Conservation (phyloP, 2,888 invertebrate genomes). For the Pyrocoelia pectoralis region DNA sequence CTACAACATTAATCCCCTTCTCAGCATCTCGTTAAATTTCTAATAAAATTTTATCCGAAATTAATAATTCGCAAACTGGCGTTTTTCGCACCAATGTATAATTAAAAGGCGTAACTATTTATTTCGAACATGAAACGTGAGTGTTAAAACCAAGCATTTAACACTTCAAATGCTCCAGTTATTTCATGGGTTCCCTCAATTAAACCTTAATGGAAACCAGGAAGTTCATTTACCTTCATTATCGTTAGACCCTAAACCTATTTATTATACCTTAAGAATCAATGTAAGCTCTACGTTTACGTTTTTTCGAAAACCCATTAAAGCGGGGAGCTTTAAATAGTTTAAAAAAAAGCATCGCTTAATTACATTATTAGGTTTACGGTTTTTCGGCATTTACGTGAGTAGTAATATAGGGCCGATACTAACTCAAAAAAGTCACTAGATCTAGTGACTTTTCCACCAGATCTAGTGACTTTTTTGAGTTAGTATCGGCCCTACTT, state of each 20-base stretch:
- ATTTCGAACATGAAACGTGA: not conserved
- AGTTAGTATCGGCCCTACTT: too few relatives aligned
- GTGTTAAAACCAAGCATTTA: not conserved
- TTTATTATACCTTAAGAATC: not conserved
- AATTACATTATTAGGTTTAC: too few relatives aligned
- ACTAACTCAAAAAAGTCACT: too few relatives aligned
- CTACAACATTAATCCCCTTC: not conserved
- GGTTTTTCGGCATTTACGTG: too few relatives aligned
- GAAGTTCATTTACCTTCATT: conserved; percentile 13
- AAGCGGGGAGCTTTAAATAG: too few relatives aligned
- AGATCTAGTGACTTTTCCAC: too few relatives aligned
- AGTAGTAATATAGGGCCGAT: too few relatives aligned
- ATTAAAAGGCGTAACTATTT: not conserved
- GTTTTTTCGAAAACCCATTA: not conserved
- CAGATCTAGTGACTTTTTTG: too few relatives aligned
- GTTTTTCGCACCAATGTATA: not conserved
- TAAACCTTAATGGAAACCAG: conserved; percentile 19
- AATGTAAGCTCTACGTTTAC: not conserved
- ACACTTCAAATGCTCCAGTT: conserved; percentile 10
- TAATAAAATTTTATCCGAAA: not conserved
- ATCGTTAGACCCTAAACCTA: conserved; percentile 5
- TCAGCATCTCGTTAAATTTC: too few relatives aligned
- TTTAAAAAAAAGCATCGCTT: too few relatives aligned
- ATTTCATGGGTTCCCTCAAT: conserved; percentile 17
- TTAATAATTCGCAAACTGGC: not conserved